Conservation (phyloP, 2,113 vertebrate species). For the Notiomystis cincta region DNA sequence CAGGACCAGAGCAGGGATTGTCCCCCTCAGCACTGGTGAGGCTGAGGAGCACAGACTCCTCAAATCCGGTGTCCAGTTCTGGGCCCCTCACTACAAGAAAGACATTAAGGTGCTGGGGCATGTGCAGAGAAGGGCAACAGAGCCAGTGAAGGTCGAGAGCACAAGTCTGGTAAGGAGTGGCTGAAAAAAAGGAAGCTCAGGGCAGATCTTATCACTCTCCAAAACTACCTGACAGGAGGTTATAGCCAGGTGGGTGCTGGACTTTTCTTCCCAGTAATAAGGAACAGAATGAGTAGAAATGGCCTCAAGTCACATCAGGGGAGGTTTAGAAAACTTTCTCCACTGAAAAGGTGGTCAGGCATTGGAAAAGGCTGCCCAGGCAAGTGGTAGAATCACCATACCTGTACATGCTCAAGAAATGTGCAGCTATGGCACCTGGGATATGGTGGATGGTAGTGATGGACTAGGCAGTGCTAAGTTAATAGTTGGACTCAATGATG, state of each 20-base stretch:
- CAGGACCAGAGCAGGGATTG: not conserved
- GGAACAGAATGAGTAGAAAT: not conserved
- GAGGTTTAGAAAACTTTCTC: not conserved
- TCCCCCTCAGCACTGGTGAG: not conserved
- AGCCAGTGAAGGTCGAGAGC: not conserved
- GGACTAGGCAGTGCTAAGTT: not conserved
- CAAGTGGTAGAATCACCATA: not conserved
- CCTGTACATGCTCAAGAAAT: not conserved
- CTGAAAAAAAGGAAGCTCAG: not conserved
- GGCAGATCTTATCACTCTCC: not conserved
- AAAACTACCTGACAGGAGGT: not conserved
- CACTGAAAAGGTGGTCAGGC: not conserved
- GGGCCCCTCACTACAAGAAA: not conserved
- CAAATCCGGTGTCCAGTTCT: not conserved
- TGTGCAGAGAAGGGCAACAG: rapidly evolving
- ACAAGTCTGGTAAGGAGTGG: not conserved
- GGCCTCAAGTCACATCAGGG: not conserved
- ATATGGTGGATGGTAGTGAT: not conserved
- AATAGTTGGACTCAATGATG: rapidly evolving
- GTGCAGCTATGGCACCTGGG: not conserved
- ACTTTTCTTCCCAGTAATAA: not conserved
- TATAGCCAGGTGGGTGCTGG: not conserved
- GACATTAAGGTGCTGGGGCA: not conserved
- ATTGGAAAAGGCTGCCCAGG: not conserved
- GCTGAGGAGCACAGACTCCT: no score